Evolutionary conservation across 2,888 invertebrate genomes (phyloP).

Genomic region (Diploptera punctata): DNA sequence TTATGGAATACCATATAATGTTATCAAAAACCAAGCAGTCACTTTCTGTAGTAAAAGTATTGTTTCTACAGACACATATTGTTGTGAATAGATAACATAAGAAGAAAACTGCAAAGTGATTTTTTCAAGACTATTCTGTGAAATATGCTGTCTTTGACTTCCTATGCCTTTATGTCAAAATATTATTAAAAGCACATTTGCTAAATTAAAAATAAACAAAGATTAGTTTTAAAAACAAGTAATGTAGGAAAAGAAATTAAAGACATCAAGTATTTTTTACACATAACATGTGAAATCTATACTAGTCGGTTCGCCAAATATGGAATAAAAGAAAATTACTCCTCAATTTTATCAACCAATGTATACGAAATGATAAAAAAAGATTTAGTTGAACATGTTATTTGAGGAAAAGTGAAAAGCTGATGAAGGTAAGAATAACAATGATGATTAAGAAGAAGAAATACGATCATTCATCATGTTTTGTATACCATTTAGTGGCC

Average conservation of each 20-base stretch:
- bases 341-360: slow-evolving; percentile 24
- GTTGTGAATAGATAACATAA: not conserved
- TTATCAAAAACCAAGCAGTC: too few relatives aligned
- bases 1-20: too few relatives aligned
- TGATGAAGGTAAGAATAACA: not conserved
- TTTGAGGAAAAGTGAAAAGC: too few relatives aligned
- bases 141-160: slow-evolving; percentile 17
- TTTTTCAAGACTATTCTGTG: slow-evolving; percentile 8
- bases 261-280: slow-evolving; percentile 33
- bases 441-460: not conserved
- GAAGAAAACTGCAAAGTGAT: slow-evolving; percentile 4
- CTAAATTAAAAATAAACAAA: not conserved
- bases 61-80: not conserved
- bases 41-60: not conserved
- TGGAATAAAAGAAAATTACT: slow-evolving; percentile 4
- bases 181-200: not conserved
- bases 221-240: not conserved
- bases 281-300: slow-evolving; percentile 24
- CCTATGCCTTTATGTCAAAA: slow-evolving; percentile 22
- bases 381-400: not conserved
- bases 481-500: slow-evolving; percentile 36
- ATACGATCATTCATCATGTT: slow-evolving; percentile 2
- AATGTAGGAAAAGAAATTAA: not conserved
- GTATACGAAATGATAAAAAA: slow-evolving; percentile 34
- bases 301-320: slow-evolving; percentile 36